These are phyloP conservation scores for Nasua narica DNA, from an alignment of 2,797 vertebrate genomes.

Conservation along the genomic window DNA sequence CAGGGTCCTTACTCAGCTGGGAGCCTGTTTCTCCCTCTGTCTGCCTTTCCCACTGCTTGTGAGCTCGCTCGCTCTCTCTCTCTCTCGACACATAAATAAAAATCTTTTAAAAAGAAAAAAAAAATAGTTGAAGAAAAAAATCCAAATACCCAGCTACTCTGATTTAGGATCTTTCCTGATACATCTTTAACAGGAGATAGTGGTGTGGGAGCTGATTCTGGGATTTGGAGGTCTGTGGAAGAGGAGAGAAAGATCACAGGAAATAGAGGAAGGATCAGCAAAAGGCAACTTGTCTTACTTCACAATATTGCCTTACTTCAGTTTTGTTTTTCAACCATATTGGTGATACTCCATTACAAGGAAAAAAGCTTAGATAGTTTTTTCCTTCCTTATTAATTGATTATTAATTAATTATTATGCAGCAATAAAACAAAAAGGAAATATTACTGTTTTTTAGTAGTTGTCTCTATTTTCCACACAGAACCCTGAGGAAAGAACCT, in stretches of 20 bases:
- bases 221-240: not conserved
- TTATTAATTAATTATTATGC: not conserved
- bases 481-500: conserved; percentile 83
- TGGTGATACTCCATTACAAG: not conserved
- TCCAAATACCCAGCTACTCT: not conserved
- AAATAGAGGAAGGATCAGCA: not conserved
- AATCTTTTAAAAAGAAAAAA: too few relatives aligned
- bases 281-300: not conserved
- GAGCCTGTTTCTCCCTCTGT: too few relatives aligned
- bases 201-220: not conserved
- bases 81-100: too few relatives aligned
- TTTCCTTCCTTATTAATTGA: not conserved
- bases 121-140: not conserved
- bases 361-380: not conserved
- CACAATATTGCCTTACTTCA: not conserved
- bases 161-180: not conserved
- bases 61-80: too few relatives aligned
- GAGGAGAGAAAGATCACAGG: not conserved
- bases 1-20: too few relatives aligned
- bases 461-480: conserved; percentile 52
- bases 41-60: too few relatives aligned
- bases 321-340: not conserved
- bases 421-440: not conserved
- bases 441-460: not conserved
- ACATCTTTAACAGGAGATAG: not conserved